Percentiles rank a stretch among this genome's conserved stretches.
Conservation (phyloP, 2,888 invertebrate genomes). For the Drosophila falleni region DNA sequence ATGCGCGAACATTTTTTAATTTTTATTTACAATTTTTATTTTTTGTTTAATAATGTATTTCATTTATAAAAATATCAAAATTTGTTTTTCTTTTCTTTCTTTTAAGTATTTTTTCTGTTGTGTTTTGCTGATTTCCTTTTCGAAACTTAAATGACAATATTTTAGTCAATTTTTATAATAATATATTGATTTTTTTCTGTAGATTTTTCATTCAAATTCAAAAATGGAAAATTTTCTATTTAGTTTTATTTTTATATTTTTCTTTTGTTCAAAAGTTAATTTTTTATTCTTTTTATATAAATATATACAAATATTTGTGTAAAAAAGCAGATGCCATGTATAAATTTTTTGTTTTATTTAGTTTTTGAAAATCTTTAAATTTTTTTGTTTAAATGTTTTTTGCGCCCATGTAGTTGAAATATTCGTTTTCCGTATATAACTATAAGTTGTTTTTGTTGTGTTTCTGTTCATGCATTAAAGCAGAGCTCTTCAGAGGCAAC, state of each 20-base stretch:
- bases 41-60: slow-evolving; percentile 54
- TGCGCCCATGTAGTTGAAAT: slow-evolving; percentile 57
- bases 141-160: slow-evolving; percentile 55
- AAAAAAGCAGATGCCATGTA: slow-evolving; percentile 67
- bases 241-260: slow-evolving; percentile 21
- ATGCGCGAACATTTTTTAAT: slow-evolving; percentile 63
- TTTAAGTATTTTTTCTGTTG: slow-evolving; percentile 42
- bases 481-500: slow-evolving; percentile 73
- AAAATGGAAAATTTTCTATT: slow-evolving; percentile 38
- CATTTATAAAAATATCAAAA: slow-evolving; percentile 82
- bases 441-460: slow-evolving; percentile 50
- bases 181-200: slow-evolving; percentile 30
- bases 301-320: slow-evolving; percentile 74
- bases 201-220: slow-evolving; percentile 31
- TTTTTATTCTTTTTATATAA: slow-evolving; percentile 51
- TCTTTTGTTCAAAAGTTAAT: slow-evolving; percentile 38
- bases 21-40: slow-evolving; percentile 67
- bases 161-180: slow-evolving; percentile 29
- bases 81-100: slow-evolving; percentile 40
- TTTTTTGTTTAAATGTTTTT: slow-evolving; percentile 37
- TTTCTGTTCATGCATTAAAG: slow-evolving; percentile 56
- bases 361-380: slow-evolving; percentile 34
- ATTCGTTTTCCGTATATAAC: slow-evolving; percentile 41
- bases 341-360: slow-evolving; percentile 40
- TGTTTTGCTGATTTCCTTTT: slow-evolving; percentile 30